phyloP scores from a whole-genome alignment of 2,797 vertebrate genomes.

The Staurois parvus region DNA sequence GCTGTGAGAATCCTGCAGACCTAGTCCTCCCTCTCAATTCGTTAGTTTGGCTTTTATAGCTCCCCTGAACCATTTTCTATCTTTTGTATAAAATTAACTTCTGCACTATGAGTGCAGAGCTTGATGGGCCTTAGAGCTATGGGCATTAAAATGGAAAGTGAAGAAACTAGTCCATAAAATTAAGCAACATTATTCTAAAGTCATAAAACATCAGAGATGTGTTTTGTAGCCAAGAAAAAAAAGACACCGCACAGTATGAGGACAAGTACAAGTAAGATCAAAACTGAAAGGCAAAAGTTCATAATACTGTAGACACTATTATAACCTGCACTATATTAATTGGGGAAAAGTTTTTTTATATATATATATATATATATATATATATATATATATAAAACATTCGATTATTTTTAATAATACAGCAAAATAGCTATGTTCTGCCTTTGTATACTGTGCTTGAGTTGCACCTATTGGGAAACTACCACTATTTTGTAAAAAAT shows the following conservation, averaged over 20 bases:
- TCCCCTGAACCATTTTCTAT: constrained; percentile 52
- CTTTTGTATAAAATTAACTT: constrained; percentile 52
- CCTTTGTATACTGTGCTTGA: too few species aligned
- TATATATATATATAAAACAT: too few species aligned
- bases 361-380: too few species aligned
- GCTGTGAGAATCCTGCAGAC: constrained; percentile 45
- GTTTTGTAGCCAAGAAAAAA: constrained; percentile 3
- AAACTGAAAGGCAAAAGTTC: not conserved
- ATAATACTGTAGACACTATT: not conserved
- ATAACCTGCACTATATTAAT: not conserved
- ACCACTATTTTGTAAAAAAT: too few species aligned
- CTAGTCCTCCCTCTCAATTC: constrained; percentile 45
- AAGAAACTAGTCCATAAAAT: constrained; percentile 28
- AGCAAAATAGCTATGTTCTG: too few species aligned
- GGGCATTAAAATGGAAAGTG: constrained; percentile 5
- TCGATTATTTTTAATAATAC: too few species aligned
- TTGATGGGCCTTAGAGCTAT: constrained; percentile 41
- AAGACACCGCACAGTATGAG: not conserved
- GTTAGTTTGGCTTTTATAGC: constrained; percentile 43
- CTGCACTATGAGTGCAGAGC: constrained; percentile 36
- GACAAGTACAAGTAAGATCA: not conserved
- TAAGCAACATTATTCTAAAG: constrained; percentile 25
- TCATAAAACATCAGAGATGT: constrained; percentile 11
- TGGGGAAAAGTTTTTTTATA: too few species aligned
- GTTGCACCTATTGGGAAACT: too few species aligned